These are phyloP conservation scores for Laothoe populi DNA, from an alignment of 2,888 invertebrate species.

Conservation along the genomic window DNA sequence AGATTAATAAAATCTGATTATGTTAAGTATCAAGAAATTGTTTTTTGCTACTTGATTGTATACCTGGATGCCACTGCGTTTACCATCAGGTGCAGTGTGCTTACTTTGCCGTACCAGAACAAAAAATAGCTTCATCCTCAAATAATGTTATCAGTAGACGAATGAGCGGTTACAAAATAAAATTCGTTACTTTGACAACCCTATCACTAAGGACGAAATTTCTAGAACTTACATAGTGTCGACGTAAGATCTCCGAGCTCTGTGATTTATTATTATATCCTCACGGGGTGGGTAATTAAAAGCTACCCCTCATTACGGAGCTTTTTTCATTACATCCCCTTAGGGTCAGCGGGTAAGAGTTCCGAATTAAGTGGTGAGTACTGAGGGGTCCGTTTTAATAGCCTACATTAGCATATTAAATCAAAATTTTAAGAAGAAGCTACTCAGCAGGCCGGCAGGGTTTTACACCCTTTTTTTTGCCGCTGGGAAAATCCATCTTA, in stretches of 20 bases:
- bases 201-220: not conserved
- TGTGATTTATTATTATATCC: conserved; percentile 21
- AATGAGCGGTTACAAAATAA: not conserved
- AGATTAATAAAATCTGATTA: no score
- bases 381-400: not conserved
- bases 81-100: no score
- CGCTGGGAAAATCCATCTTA: no score
- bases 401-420: not conserved
- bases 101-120: no score
- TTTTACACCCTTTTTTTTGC: no score
- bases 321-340: conserved; percentile 18
- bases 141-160: no score
- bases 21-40: no score
- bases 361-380: not conserved
- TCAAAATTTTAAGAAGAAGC: no score
- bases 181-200: not conserved
- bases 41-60: no score
- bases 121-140: no score
- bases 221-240: conserved; percentile 1
- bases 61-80: no score
- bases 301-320: conserved; percentile 12
- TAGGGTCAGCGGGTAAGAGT: not conserved
- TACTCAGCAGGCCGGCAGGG: no score
- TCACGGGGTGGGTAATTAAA: conserved; percentile 19
- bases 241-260: conserved; percentile 7